These are phyloP conservation scores for Rostratula benghalensis DNA, from an alignment of 2,113 vertebrate genomes.

Conservation along the genomic window DNA sequence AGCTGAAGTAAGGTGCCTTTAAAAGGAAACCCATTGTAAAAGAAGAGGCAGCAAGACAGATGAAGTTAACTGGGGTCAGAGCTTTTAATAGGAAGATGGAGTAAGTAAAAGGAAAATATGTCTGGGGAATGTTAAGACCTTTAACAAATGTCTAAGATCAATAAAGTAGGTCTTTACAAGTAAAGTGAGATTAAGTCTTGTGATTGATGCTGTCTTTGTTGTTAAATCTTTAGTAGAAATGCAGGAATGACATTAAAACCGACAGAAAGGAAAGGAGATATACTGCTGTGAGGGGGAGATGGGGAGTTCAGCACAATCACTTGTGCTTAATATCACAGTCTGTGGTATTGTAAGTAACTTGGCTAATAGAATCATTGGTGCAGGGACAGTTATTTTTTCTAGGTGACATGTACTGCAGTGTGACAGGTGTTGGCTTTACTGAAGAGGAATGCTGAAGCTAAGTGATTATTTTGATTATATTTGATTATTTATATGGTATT, in stretches of 20 bases:
- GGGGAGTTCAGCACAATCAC: neutral
- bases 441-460: neutral
- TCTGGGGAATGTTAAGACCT: neutral
- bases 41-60: neutral
- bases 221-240: neutral
- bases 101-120: neutral
- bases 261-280: neutral
- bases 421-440: neutral
- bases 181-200: neutral
- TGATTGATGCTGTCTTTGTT: neutral
- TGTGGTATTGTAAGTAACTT: neutral
- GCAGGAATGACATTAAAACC: neutral
- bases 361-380: neutral
- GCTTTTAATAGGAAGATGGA: neutral
- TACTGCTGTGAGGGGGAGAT: neutral
- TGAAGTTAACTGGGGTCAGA: neutral
- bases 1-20: neutral
- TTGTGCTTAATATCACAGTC: neutral
- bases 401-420: neutral
- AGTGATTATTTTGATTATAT: too few species aligned
- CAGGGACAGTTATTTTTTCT: neutral
- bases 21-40: neutral
- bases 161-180: neutral
- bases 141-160: neutral
- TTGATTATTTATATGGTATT: too few species aligned